These are phyloP conservation scores for Sebastes minor DNA, from an alignment of 2,797 vertebrate species.

Conservation along the genomic window DNA sequence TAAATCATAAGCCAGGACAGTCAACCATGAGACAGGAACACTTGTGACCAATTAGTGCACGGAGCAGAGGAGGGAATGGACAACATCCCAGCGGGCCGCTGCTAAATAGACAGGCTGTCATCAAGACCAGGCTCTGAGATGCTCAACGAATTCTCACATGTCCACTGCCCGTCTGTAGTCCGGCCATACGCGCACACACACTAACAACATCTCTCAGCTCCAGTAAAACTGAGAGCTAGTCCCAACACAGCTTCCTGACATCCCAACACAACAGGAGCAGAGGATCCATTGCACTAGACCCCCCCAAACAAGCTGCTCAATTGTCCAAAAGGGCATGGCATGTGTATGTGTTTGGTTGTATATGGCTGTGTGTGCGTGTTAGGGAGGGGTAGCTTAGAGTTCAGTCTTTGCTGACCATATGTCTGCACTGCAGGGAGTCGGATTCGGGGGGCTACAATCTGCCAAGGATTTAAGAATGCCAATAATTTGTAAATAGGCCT, in stretches of 20 bases:
- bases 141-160: constrained; percentile 67
- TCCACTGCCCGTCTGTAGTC: constrained; percentile 56
- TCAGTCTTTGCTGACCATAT: constrained; percentile 87
- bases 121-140: constrained; percentile 62
- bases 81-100: constrained; percentile 60
- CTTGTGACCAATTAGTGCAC: constrained; percentile 76
- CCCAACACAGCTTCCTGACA: constrained; percentile 79
- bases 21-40: constrained; percentile 58
- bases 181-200: constrained; percentile 14
- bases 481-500: constrained; percentile 90
- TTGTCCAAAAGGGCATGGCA: constrained; percentile 82
- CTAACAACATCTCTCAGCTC: constrained; percentile 43
- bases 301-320: constrained; percentile 82
- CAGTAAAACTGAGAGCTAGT: constrained; percentile 61
- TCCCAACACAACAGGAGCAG: constrained; percentile 78
- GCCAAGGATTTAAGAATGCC: constrained; percentile 87
- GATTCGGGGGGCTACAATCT: constrained; percentile 82
- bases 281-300: constrained; percentile 85
- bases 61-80: constrained; percentile 38
- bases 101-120: constrained; percentile 78
- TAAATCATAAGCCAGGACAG: constrained; percentile 52
- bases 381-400: constrained; percentile 62
- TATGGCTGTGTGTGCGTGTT: constrained; percentile 22
- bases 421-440: constrained; percentile 82
- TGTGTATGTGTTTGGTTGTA: constrained; percentile 41